phyloP scores from a whole-genome alignment of 2,797 vertebrate genomes.

The Botia kubotai region DNA sequence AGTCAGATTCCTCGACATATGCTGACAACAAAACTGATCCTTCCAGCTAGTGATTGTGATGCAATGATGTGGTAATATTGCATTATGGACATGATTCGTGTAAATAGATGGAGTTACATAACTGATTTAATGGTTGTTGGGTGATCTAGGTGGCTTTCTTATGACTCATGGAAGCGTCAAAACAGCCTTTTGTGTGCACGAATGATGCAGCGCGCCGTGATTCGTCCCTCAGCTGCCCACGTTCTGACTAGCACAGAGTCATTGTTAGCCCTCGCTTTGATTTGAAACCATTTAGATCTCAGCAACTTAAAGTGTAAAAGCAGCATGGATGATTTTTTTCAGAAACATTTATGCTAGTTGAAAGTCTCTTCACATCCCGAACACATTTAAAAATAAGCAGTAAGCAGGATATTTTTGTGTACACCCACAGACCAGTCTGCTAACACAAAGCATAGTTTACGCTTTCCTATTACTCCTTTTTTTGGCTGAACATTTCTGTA shows the following conservation, averaged over 20 bases:
- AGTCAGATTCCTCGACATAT: constrained; percentile 22
- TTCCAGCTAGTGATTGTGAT: constrained; percentile 47
- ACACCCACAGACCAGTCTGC: neutral
- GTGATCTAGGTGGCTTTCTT: neutral
- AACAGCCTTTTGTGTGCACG: neutral
- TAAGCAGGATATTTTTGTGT: neutral
- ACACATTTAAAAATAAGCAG: neutral
- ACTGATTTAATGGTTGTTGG: constrained; percentile 23
- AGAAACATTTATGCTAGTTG: no score
- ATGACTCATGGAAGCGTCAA: constrained; percentile 41
- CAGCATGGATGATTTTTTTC: no score
- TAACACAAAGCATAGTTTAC: neutral
- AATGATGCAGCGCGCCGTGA: neutral
- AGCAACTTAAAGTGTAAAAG: no score
- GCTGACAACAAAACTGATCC: constrained; percentile 32
- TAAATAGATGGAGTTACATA: constrained; percentile 35
- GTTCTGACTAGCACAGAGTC: neutral
- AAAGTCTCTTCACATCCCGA: neutral
- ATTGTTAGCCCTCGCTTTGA: neutral
- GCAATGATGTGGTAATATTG: constrained; percentile 23
- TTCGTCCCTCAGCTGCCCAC: neutral
- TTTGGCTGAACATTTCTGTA: neutral
- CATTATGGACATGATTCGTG: constrained; percentile 18
- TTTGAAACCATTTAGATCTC: no score
- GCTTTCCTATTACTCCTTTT: neutral